A percentile compares a stretch with the other conserved stretches of the same genome.
Conservation (phyloP, 2,113 vertebrate species). For the Trogon surrucura region DNA sequence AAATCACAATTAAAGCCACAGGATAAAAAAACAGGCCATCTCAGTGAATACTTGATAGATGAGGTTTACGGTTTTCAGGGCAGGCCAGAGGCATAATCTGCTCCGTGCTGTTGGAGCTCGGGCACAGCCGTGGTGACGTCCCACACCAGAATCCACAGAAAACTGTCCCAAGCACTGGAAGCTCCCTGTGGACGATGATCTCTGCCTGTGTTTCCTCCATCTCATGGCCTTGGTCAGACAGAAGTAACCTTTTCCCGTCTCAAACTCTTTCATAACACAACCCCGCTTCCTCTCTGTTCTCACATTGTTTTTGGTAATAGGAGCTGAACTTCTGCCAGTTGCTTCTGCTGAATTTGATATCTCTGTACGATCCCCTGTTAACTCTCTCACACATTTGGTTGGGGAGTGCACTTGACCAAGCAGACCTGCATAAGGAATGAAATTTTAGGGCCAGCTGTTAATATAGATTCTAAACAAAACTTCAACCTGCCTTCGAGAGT, state of each 20-base stretch:
- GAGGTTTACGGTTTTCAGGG: not conserved
- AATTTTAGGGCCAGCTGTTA: not conserved
- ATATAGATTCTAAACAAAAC: not conserved
- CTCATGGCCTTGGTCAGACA: not conserved
- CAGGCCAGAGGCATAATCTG: not conserved
- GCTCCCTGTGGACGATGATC: not conserved
- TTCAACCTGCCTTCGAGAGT: not conserved
- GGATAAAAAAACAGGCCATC: not conserved
- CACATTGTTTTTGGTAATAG: not conserved
- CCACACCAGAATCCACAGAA: not conserved
- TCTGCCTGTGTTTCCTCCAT: not conserved
- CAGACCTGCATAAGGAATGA: not conserved
- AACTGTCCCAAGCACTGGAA: not conserved
- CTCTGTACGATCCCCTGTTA: too few relatives aligned
- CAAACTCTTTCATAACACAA: not conserved
- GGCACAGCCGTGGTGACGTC: not conserved
- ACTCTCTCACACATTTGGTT: not conserved
- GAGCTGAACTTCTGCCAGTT: not conserved
- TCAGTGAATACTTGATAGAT: not conserved
- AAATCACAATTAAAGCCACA: constrained; percentile 21
- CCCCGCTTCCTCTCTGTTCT: not conserved
- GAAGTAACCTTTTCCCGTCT: not conserved
- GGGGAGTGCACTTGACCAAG: not conserved
- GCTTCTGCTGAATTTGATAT: not conserved
- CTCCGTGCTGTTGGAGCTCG: not conserved